Base-by-base conservation (phyloP, 2,888 invertebrate species). In the Xestia xanthographa region DNA sequence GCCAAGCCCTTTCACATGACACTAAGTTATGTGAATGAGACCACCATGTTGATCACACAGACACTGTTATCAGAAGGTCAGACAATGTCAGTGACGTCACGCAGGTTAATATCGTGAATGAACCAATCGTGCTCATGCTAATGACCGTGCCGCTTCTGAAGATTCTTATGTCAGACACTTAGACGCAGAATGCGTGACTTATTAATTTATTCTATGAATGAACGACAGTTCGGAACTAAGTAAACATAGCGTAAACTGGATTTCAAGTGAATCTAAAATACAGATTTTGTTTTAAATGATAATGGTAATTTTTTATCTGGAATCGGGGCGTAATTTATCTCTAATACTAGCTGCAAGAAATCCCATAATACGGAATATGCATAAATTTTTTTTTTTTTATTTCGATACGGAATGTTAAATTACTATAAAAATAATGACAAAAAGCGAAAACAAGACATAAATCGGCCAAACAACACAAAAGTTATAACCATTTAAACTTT, bases 181-280 rank as follows among this genome's bases (percentile, higher is more conserved):
- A 41, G 22, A 77, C n/a, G n/a, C 41, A 63, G 63, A 34, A 53
- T 60, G 80, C 80, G 80, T 80, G 80, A 80, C 84, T 69, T 65
- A 66, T n/a, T 48, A 48, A 79, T 80, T 70, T 65, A 67, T n/a
- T 56, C 29, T 34, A n/a, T 67, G 66, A 66, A 82, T 66, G 66
- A 29, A 17, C 14, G 4, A 26, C 14, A n/a, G 38, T n/a, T 20
- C 3, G 6, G 17, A 58, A 29, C 17, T 8, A 29, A 58, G 56
- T 58, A 29, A 58, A 29, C 8, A 3, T 58, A 17, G 3, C 26
- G 17, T 58, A 17, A 58, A 58, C 29, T 26, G 3, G 14, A 1
- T 56, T 56, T 56, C 1, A 14, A 17, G 26, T 56, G 0, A 17
- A 26, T 26, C 17, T 12, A 12, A 12, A 48, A 8, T 20, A 17